phyloP scores from a whole-genome alignment of 2,888 invertebrate genomes.

The Chironomus tentans region DNA sequence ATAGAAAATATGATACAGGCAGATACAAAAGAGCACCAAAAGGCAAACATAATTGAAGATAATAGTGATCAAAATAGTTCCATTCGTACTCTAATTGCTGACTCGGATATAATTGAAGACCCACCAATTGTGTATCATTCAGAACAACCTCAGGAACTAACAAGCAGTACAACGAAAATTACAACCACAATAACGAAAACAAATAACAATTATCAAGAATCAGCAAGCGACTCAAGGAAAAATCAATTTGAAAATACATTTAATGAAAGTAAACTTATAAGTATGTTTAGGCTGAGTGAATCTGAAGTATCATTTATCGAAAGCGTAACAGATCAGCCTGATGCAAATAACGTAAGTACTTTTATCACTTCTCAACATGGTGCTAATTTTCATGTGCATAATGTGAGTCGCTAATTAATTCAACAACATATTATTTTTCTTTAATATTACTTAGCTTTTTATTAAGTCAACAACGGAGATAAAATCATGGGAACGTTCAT shows the following conservation, averaged over 20 bases:
- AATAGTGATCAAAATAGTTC: not conserved
- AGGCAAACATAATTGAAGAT: not conserved
- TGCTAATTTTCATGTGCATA: too few species aligned
- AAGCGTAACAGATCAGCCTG: not conserved
- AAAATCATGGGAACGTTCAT: conserved; percentile 55
- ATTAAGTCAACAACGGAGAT: conserved; percentile 45
- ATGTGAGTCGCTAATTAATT: not conserved
- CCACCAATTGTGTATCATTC: not conserved
- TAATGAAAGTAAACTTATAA: not conserved
- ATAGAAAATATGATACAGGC: not conserved
- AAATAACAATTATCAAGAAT: not conserved
- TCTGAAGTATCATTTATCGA: not conserved
- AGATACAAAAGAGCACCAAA: not conserved
- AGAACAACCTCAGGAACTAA: not conserved
- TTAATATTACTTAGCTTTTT: not conserved
- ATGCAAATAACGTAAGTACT: not conserved
- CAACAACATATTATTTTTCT: not conserved
- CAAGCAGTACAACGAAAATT: not conserved
- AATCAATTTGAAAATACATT: not conserved
- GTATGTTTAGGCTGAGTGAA: not conserved
- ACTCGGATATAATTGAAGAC: conserved; percentile 13
- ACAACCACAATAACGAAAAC: not conserved
- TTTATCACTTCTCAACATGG: not conserved
- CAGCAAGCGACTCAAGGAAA: not conserved
- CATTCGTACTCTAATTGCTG: conserved; percentile 5